Evolutionary conservation across 2,888 invertebrate genomes (phyloP).

Genomic region (Agrilus biguttatus): DNA sequence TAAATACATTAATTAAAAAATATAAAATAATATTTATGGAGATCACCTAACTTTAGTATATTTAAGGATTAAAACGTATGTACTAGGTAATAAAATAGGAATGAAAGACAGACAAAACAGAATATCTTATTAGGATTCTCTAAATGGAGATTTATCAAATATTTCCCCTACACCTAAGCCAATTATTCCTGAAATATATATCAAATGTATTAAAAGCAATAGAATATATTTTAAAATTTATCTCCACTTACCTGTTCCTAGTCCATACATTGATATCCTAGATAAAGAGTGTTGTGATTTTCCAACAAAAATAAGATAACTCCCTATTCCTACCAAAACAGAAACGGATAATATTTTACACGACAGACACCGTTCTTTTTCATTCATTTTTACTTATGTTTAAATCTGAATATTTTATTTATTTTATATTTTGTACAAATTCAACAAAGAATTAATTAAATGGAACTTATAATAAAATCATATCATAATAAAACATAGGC

Average conservation of each 20-base stretch:
- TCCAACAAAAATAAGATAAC: conserved; percentile 22
- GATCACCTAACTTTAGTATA: no score
- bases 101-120: no score
- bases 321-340: conserved; percentile 23
- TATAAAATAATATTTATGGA: neutral
- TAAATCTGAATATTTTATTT: no score
- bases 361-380: conserved; percentile 17
- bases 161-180: conserved; percentile 25
- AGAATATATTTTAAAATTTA: neutral
- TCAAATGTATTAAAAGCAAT: neutral
- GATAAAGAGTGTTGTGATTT: conserved; percentile 15
- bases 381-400: conserved; percentile 3
- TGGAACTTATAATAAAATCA: no score
- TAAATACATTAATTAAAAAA: neutral
- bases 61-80: no score
- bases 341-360: conserved; percentile 25
- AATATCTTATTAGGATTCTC: conserved; percentile 7
- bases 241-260: conserved; percentile 22
- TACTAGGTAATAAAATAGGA: no score
- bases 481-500: no score
- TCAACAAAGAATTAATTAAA: no score
- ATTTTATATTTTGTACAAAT: no score
- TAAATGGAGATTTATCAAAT: conserved; percentile 23
- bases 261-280: conserved; percentile 16
- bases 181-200: conserved; percentile 18